Base-by-base conservation (phyloP, 2,797 vertebrate genomes). In the Mormyrus hasselquistii region DNA sequence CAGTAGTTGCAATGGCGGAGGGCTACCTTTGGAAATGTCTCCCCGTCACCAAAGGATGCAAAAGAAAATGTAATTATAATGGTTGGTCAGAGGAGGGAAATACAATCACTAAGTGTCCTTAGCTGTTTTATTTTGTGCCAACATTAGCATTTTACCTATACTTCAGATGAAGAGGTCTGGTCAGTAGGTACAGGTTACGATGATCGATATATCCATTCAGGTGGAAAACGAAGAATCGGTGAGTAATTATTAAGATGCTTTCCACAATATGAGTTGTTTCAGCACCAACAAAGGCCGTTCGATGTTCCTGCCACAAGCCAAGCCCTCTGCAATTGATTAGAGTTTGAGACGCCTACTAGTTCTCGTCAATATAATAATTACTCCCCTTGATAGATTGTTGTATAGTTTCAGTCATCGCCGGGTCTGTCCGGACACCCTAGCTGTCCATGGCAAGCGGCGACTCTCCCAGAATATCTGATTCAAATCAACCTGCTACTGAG, bases 401-500 rank as follows among this genome's bases (percentile, higher is more conserved):
- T 95, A 95, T 93, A 93, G 93, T 95, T 94, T 93, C 93, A 95
- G 94, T 93, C 95, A 92, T 96, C 94, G 92, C 85, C 93, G 92
- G 92, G 82, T 90, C 86, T 44, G 90, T 93, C 92, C 93, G 95
- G 94, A 93, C 93, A 44, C 91, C 94, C 92, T 86, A 89, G 92
- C 92, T 93, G 95, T 95, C 94, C 76, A 1, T 90, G 88, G 94
- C 92, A 91, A 91, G 95, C 94, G 91, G 94, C 91, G 96, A 94
- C 93, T 94, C 92, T 89, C 94, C 95, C 83, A 95, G 96, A 96
- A 97, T 97, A 96, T 95, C 94, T 96, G 96, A 96, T 96, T 97
- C 95, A 96, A 96, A 97, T 97, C 96, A 97, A 96, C 96, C 94
- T 94, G 94, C 95, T 95, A 97, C 96, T 96, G 96, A 97, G 95